Evolutionary conservation across 2,888 invertebrate species (phyloP).

Genomic region (Lasioglossum malachurum): DNA sequence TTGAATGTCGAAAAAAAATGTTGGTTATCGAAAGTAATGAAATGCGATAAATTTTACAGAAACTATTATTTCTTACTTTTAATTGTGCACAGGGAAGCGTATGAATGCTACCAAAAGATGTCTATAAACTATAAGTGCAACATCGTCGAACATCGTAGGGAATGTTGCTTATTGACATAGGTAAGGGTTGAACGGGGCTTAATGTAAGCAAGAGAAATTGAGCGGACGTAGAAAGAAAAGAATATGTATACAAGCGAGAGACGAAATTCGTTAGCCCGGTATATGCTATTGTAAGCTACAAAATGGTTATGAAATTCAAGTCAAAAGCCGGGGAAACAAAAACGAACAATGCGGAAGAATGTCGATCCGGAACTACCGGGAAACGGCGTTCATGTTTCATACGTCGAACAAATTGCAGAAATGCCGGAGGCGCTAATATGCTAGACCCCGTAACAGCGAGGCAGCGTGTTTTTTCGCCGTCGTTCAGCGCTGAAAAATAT

Average conservation of each 20-base stretch:
- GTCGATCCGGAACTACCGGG: slow-evolving; percentile 66
- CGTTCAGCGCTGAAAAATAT: slow-evolving; percentile 72
- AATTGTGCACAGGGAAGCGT: no score
- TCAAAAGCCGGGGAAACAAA: slow-evolving; percentile 29
- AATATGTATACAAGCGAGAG: background rate
- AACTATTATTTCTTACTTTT: no score
- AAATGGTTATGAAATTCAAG: slow-evolving; percentile 39
- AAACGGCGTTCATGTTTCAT: slow-evolving; percentile 63
- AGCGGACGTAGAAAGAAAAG: no score
- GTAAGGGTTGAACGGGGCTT: no score
- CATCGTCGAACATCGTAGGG: background rate
- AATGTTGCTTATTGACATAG: background rate
- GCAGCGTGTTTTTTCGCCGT: slow-evolving; percentile 62
- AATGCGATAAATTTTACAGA: no score
- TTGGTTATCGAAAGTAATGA: no score
- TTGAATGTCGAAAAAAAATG: no score
- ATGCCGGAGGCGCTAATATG: slow-evolving; percentile 74
- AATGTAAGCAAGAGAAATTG: background rate
- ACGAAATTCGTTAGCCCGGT: background rate
- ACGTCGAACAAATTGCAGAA: slow-evolving; percentile 67
- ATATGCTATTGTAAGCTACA: slow-evolving; percentile 17
- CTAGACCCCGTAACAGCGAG: slow-evolving; percentile 58
- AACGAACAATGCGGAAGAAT: slow-evolving; percentile 56
- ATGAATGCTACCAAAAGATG: no score
- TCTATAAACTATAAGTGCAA: no score